These are phyloP conservation scores for Eurytoma californica DNA, from an alignment of 2,888 invertebrate genomes.

Conservation along the genomic window DNA sequence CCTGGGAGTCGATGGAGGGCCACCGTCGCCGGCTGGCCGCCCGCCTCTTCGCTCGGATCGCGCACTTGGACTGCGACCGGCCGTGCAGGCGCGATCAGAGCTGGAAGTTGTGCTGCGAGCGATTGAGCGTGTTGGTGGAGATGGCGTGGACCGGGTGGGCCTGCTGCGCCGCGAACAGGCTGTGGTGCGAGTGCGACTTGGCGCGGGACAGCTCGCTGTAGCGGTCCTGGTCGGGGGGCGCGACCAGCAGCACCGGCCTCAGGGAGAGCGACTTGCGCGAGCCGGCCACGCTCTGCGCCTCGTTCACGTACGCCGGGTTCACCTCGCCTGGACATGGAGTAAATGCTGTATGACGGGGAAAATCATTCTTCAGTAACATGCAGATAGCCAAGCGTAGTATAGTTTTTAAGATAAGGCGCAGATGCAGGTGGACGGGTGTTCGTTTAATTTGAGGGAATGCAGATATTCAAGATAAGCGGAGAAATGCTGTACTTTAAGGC, in stretches of 20 bases:
- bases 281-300: constrained; percentile 88
- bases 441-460: too few species aligned
- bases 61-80: too few species aligned
- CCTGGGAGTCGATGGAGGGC: not conserved
- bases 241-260: constrained; percentile 90
- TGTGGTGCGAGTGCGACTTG: constrained; percentile 73
- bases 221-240: constrained; percentile 77
- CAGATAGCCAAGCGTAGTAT: too few species aligned
- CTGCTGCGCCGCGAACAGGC: constrained; percentile 70
- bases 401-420: too few species aligned
- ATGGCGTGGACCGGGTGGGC: constrained; percentile 72
- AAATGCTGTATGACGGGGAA: not conserved
- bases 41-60: too few species aligned
- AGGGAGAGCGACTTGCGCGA: constrained; percentile 91
- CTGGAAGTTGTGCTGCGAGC: constrained; percentile 73
- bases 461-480: too few species aligned
- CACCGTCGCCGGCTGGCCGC: too few species aligned
- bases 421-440: too few species aligned
- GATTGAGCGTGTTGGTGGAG: constrained; percentile 72
- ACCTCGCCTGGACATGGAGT: constrained; percentile 83
- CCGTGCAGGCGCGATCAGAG: constrained; percentile 59
- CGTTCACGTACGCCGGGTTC: constrained; percentile 91
- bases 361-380: not conserved
- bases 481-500: too few species aligned
- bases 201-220: constrained; percentile 73